These are phyloP conservation scores for Elaphurus davidianus DNA, from an alignment of 2,113 vertebrate genomes.

Conservation along the genomic window DNA sequence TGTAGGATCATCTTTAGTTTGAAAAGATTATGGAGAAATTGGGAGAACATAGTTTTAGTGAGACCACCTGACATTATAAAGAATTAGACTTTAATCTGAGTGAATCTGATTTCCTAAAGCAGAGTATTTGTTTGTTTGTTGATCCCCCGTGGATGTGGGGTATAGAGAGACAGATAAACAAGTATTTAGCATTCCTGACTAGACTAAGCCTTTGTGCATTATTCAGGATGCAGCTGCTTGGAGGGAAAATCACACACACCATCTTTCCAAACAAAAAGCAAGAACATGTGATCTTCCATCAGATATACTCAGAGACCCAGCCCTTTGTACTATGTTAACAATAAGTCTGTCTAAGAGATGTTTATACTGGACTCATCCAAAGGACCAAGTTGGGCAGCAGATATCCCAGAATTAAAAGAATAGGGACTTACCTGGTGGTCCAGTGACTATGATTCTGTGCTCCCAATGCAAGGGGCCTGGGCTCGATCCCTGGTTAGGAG, in stretches of 20 bases:
- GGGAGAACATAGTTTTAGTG: slow-evolving; percentile 2
- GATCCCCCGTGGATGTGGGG: not conserved
- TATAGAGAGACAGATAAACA: slow-evolving; percentile 58
- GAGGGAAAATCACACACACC: slow-evolving; percentile 20
- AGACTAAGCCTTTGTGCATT: slow-evolving; percentile 56
- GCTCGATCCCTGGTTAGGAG: not conserved
- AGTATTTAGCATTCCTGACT: slow-evolving; percentile 49
- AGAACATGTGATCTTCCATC: not conserved
- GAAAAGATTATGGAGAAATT: not conserved
- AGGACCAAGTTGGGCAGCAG: not conserved
- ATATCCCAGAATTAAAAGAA: not conserved
- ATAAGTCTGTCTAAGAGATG: not conserved
- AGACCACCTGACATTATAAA: slow-evolving; percentile 18
- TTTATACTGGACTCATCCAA: not conserved
- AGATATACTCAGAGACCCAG: not conserved
- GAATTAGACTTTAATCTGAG: slow-evolving; percentile 25
- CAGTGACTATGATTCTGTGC: not conserved
- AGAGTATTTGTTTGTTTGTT: slow-evolving; percentile 20
- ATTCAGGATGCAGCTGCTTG: slow-evolving; percentile 48
- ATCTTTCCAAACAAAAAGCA: slow-evolving; percentile 10
- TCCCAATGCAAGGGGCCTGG: not conserved
- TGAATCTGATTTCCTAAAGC: slow-evolving; percentile 44
- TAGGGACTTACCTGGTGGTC: not conserved
- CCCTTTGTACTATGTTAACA: not conserved
- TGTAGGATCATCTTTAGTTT: not conserved